Base-by-base conservation (phyloP, 2,888 invertebrate genomes). In the Dicyrtoma fusca region DNA sequence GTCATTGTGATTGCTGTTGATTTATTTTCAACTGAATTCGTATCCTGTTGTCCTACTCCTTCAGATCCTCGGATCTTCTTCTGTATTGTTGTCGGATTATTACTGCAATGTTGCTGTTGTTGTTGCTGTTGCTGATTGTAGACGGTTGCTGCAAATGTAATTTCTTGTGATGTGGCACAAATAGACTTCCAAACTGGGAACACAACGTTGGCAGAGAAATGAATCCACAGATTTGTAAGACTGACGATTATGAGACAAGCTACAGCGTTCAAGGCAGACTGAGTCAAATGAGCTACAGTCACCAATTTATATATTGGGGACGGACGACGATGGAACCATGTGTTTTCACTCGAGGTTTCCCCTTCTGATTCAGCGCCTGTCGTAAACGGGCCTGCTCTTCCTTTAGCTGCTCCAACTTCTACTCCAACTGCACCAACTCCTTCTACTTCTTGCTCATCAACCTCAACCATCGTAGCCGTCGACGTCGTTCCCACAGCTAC, bases 181-280 rank as follows among this genome's bases (percentile, higher is more conserved):
- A 71, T 23, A 3, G 47, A 42, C 17, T 66, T 55, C 71, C 63
- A 63, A 47, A 23, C 23, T 11, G 63, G 63, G 25, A 44, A 34
- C 45, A 51, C 21, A 25, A 71, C 51, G 21, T 57, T 21, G 8
- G 64, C 59, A 14, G 26, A 49, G 59, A 71, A 59, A 45, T 23
- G 55, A 65, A 59, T 25, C 71, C 71, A 71, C 23, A 71, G 34
- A 14, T 45, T 64, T 8, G 57, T 59, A 26, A 71, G 45, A 64
- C 64, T 44, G 57, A 71, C 65, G 19, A 71, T n/a, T 65, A 65
- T 65, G 57, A 71, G 65, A 59, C 71, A 71, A 65, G 71, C 65
- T 71, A 65, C 71, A 65, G 59, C 34, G 71, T 59, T 71, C 65
- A 71, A 65, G 71, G 57, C 71, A 71, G 71, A 71, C 71, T 71